Conservation (phyloP, 2,797 vertebrate genomes). For the Mormyrops attenuatus region DNA sequence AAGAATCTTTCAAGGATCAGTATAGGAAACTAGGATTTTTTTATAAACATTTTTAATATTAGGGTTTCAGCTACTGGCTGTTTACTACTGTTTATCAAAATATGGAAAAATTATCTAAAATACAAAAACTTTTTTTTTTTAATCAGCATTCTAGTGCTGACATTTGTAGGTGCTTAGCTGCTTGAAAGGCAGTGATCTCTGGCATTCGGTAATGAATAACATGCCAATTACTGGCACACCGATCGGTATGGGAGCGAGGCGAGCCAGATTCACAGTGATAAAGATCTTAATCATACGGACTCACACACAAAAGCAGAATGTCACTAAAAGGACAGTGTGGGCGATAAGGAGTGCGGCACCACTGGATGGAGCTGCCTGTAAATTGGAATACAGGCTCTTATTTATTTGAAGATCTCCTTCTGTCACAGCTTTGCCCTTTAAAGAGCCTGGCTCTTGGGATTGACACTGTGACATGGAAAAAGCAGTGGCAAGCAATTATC, state of each 20-base stretch:
- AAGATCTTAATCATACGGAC: slow-evolving; percentile 21
- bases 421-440: slow-evolving; percentile 10
- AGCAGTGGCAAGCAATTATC: background rate
- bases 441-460: background rate
- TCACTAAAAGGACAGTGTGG: slow-evolving; percentile 16
- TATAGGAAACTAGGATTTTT: background rate
- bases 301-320: slow-evolving; percentile 20
- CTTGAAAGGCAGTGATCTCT: background rate
- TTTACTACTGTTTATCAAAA: background rate
- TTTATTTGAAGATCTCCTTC: slow-evolving; percentile 13
- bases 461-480: background rate
- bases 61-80: background rate
- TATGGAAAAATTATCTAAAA: slow-evolving; percentile 4
- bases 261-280: background rate
- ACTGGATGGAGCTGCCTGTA: background rate
- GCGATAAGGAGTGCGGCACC: background rate
- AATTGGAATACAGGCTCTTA: slow-evolving; percentile 12
- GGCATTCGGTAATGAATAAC: background rate
- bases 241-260: background rate
- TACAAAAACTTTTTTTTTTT: background rate
- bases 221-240: slow-evolving; percentile 13
- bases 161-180: background rate
- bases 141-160: slow-evolving; percentile 3
- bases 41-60: background rate
- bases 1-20: background rate